These are phyloP conservation scores for Pogonus chalceus DNA, from an alignment of 1,140 invertebrate species.

Conservation along the genomic window DNA sequence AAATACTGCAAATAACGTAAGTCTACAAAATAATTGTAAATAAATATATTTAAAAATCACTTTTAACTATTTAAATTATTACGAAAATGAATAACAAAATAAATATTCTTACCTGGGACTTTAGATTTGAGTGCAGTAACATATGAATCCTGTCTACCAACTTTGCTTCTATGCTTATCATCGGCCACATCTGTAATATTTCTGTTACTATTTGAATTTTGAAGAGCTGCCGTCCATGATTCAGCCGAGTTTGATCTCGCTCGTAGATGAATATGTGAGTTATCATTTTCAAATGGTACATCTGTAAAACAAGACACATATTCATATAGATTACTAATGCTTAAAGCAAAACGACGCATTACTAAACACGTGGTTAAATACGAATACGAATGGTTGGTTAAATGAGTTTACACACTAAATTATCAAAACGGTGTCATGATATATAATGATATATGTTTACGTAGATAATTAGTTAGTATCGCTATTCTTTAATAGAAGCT, in stretches of 20 bases:
- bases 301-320: not conserved
- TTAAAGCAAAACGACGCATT: not conserved
- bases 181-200: conserved; percentile 8
- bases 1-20: too few species aligned
- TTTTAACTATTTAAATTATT: too few species aligned
- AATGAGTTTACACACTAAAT: not conserved
- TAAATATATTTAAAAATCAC: too few species aligned
- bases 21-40: too few species aligned
- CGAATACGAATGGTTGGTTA: not conserved
- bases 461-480: not conserved
- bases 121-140: conserved; percentile 28
- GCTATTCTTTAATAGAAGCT: conserved; percentile 13
- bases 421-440: not conserved
- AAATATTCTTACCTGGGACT: not conserved
- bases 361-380: not conserved
- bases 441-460: not conserved
- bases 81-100: too few species aligned
- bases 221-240: conserved; percentile 37
- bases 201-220: conserved; percentile 11
- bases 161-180: conserved; percentile 33
- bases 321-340: not conserved
- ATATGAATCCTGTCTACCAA: conserved; percentile 40
- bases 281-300: conserved; percentile 20
- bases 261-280: conserved; percentile 30
- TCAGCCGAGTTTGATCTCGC: conserved; percentile 45